Evolutionary conservation across 2,113 vertebrate genomes (phyloP).

Genomic region (Oxyruncus cristatus): DNA sequence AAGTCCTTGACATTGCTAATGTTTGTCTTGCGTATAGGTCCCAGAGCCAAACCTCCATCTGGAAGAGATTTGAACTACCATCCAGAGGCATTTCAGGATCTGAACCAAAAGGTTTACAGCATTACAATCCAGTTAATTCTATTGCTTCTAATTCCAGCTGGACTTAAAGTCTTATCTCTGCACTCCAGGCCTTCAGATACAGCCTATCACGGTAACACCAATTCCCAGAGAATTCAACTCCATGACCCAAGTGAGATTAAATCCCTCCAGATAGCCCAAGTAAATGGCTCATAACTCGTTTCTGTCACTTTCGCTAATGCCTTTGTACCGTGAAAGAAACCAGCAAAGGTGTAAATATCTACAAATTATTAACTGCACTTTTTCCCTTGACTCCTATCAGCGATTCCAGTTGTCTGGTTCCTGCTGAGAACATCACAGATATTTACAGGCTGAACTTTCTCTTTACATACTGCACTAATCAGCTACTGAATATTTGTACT

Average conservation of each 20-base stretch:
- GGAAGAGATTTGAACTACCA: conserved; percentile 53
- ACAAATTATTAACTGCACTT: conserved; percentile 58
- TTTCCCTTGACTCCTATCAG: conserved; percentile 18
- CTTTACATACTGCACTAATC: not conserved
- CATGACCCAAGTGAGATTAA: conserved; percentile 72
- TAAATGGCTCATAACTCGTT: conserved; percentile 70
- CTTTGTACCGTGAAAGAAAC: conserved; percentile 55
- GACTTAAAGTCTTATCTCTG: conserved; percentile 78
- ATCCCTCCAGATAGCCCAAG: conserved; percentile 69
- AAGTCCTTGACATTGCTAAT: conserved; percentile 15
- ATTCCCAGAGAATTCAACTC: conserved; percentile 69
- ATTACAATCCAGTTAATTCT: conserved; percentile 69
- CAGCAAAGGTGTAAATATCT: conserved; percentile 67
- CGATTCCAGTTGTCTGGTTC: not conserved
- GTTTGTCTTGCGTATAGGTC: not conserved
- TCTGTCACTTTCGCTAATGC: conserved; percentile 75
- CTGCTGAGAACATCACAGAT: not conserved
- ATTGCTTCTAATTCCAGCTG: conserved; percentile 66
- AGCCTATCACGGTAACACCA: conserved; percentile 66
- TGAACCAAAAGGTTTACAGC: conserved; percentile 62
- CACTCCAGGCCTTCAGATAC: conserved; percentile 71
- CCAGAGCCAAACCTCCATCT: conserved; percentile 41
- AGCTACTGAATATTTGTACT: not conserved
- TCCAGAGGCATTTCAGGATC: conserved; percentile 61
- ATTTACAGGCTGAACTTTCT: not conserved